Percentiles rank a stretch among this genome's conserved stretches.
These are phyloP conservation scores for Nycteola revayana DNA, from an alignment of 2,888 invertebrate genomes.

Conservation along the genomic window DNA sequence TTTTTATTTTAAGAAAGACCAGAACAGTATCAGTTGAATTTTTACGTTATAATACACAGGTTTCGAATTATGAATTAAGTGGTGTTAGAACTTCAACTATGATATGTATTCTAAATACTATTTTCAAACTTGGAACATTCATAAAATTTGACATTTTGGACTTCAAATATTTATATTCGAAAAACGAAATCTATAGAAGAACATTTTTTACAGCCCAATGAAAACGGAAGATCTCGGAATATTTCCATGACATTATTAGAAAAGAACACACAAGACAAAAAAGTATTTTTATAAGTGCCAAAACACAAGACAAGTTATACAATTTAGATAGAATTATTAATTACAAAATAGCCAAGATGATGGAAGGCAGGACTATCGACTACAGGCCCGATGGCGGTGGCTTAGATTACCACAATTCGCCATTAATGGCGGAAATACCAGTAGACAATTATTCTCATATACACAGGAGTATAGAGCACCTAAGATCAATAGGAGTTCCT, in stretches of 20 bases:
- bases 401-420: constrained; percentile 85
- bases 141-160: constrained; percentile 45
- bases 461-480: constrained; percentile 85
- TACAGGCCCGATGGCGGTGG: constrained; percentile 83
- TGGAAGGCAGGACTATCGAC: constrained; percentile 80
- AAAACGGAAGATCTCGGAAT: constrained; percentile 73
- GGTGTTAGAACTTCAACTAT: too few relatives aligned
- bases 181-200: constrained; percentile 13
- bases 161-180: constrained; percentile 8
- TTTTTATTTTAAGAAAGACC: too few relatives aligned
- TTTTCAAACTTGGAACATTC: too few relatives aligned
- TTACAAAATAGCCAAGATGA: constrained; percentile 63
- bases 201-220: constrained; percentile 59
- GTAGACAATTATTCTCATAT: constrained; percentile 85
- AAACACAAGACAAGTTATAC: constrained; percentile 53
- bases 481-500: constrained; percentile 82
- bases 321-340: constrained; percentile 67
- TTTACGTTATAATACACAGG: too few relatives aligned
- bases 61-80: too few relatives aligned
- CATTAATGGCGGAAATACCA: constrained; percentile 86
- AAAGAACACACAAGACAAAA: constrained; percentile 51
- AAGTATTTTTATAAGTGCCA: constrained; percentile 79
- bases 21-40: too few relatives aligned
- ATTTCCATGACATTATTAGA: constrained; percentile 72
- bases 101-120: too few relatives aligned